Conservation (phyloP, 2,888 invertebrate species). For the Gortyna flavago region DNA sequence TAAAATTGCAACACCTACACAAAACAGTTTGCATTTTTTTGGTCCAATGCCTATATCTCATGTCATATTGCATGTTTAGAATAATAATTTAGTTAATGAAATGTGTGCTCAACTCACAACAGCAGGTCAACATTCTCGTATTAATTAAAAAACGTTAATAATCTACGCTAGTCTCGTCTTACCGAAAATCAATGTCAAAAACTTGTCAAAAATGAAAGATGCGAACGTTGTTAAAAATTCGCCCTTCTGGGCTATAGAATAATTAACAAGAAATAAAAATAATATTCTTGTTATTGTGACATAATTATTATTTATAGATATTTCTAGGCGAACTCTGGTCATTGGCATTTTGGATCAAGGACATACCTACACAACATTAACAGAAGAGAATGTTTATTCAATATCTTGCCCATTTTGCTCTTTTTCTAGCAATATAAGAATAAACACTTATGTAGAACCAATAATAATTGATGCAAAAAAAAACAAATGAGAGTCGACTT, state of each 20-base stretch:
- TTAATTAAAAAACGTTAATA: neutral
- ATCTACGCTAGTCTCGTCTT: neutral
- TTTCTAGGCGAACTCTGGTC: neutral
- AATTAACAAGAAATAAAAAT: neutral
- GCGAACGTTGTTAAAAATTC: neutral
- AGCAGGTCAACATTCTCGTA: neutral
- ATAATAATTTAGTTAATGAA: neutral
- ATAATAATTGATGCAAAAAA: neutral
- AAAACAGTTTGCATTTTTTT: constrained; percentile 1
- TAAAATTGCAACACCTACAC: constrained; percentile 18
- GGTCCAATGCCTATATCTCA: neutral
- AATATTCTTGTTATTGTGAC: neutral
- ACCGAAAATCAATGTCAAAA: too few relatives aligned
- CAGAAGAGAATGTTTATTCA: neutral
- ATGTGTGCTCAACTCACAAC: neutral
- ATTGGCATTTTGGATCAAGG: constrained; percentile 9
- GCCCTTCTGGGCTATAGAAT: too few relatives aligned
- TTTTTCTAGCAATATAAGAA: neutral
- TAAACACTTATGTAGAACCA: neutral
- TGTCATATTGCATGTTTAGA: neutral
- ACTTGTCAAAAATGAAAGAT: neutral
- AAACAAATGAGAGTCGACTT: neutral
- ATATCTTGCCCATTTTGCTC: neutral
- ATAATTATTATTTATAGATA: neutral
- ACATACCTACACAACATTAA: neutral